Evolutionary conservation across 2,888 invertebrate species (phyloP).

Genomic region (Mesochorus sp.): DNA sequence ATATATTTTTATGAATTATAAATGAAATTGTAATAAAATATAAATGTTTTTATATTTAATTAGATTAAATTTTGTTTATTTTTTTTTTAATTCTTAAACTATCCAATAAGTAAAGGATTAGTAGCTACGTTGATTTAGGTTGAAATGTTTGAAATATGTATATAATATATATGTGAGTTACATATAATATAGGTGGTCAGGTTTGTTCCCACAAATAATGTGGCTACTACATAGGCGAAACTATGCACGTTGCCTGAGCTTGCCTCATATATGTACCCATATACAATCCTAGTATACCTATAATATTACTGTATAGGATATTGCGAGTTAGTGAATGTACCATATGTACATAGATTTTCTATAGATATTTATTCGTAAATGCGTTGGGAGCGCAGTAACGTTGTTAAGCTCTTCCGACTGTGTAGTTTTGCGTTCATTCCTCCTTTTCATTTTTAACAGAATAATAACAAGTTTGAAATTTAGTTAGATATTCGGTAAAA

Average conservation of each 20-base stretch:
- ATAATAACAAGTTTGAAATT: not conserved
- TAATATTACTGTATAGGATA: slow-evolving; percentile 18
- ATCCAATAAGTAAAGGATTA: too few species aligned
- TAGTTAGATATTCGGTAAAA: not conserved
- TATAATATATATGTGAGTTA: not conserved
- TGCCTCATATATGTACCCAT: slow-evolving; percentile 1
- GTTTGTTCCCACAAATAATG: slow-evolving; percentile 54
- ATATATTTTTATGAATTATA: too few species aligned
- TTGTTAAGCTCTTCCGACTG: slow-evolving; percentile 5
- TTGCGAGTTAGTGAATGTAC: slow-evolving; percentile 14
- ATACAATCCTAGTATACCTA: slow-evolving; percentile 4
- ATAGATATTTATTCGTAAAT: not conserved
- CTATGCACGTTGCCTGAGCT: slow-evolving; percentile 38
- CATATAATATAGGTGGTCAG: not conserved
- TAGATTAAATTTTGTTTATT: too few species aligned
- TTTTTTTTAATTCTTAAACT: too few species aligned
- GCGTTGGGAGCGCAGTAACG: slow-evolving; percentile 15
- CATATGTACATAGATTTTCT: not conserved
- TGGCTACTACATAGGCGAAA: slow-evolving; percentile 56
- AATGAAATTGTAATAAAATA: too few species aligned
- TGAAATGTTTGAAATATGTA: not conserved
- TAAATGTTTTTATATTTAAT: too few species aligned
- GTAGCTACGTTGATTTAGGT: not conserved
- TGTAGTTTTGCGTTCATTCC: not conserved
- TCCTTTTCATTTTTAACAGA: slow-evolving; percentile 17